Evolutionary conservation across 2,113 vertebrate species (phyloP).

Genomic region (Python bivittatus): DNA sequence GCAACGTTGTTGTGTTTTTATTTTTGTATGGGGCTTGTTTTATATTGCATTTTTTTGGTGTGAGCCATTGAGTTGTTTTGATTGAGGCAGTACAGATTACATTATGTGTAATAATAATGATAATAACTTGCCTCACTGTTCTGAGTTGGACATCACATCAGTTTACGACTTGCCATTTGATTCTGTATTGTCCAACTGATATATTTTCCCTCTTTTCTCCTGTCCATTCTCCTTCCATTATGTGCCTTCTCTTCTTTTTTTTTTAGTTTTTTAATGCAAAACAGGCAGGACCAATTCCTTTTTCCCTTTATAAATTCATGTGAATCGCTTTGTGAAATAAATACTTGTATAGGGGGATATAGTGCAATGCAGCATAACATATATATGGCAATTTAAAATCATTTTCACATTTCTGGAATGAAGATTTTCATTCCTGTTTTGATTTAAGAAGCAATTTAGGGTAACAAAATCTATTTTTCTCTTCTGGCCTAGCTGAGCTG

Average conservation of each 20-base stretch:
- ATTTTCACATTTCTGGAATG: neutral
- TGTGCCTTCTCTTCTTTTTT: neutral
- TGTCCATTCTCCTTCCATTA: neutral
- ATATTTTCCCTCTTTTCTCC: neutral
- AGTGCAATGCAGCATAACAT: neutral
- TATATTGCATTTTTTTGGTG: too few relatives aligned
- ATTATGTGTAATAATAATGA: neutral
- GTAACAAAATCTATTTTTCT: neutral
- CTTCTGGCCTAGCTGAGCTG: neutral
- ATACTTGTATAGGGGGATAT: neutral
- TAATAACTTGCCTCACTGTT: neutral
- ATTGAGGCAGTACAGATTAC: too few relatives aligned
- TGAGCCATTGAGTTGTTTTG: too few relatives aligned
- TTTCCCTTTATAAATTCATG: neutral
- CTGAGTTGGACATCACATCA: neutral
- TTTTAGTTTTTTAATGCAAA: too few relatives aligned
- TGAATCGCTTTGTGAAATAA: neutral
- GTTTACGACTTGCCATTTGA: neutral
- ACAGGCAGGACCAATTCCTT: neutral
- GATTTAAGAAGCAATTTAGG: conserved; percentile 5
- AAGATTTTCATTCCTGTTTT: neutral
- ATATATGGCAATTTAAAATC: neutral
- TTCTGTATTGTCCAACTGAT: neutral
- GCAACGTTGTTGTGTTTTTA: too few relatives aligned
- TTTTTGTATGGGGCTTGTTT: too few relatives aligned